Percentiles rank a stretch among this genome's conserved stretches.
phyloP scores from a whole-genome alignment of 2,797 vertebrate genomes.

The Hippocampus kuda region DNA sequence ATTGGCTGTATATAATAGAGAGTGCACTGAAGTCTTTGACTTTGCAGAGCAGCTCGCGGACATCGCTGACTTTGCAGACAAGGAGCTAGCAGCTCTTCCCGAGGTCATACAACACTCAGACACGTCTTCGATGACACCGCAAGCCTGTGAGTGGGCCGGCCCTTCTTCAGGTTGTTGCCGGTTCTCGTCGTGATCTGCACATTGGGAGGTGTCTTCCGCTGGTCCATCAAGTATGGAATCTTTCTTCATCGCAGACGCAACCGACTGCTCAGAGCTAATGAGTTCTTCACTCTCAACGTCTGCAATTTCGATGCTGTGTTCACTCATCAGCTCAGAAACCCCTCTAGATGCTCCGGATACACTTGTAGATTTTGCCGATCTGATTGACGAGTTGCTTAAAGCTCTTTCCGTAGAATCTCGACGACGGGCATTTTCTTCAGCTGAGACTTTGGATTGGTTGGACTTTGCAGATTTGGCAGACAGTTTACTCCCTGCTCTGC shows the following conservation, averaged over 20 bases:
- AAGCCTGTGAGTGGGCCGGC: background rate
- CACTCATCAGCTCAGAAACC: slow-evolving; percentile 13
- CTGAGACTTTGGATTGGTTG: slow-evolving; percentile 18
- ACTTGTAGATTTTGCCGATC: slow-evolving; percentile 34
- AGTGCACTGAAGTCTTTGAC: slow-evolving; percentile 15
- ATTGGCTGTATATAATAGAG: slow-evolving; percentile 24
- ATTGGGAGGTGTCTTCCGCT: background rate
- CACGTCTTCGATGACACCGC: background rate
- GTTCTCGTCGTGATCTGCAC: background rate
- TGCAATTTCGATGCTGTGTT: slow-evolving; percentile 12
- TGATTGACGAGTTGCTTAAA: slow-evolving; percentile 33
- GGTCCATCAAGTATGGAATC: slow-evolving; percentile 9
- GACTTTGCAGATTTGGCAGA: slow-evolving; percentile 33
- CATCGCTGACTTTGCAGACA: slow-evolving; percentile 5
- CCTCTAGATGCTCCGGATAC: slow-evolving; percentile 39
- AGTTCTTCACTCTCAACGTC: slow-evolving; percentile 18
- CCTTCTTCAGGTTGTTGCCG: background rate
- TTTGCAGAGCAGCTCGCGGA: background rate
- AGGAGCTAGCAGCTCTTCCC: slow-evolving; percentile 14
- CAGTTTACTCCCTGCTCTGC: slow-evolving; percentile 33
- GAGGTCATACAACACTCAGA: background rate
- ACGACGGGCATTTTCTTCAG: slow-evolving; percentile 7
- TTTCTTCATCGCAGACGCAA: slow-evolving; percentile 26
- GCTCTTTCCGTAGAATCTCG: slow-evolving; percentile 27
- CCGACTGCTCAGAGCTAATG: background rate